These are phyloP conservation scores for Mythimna vitellina DNA, from an alignment of 2,888 invertebrate genomes.

Conservation along the genomic window DNA sequence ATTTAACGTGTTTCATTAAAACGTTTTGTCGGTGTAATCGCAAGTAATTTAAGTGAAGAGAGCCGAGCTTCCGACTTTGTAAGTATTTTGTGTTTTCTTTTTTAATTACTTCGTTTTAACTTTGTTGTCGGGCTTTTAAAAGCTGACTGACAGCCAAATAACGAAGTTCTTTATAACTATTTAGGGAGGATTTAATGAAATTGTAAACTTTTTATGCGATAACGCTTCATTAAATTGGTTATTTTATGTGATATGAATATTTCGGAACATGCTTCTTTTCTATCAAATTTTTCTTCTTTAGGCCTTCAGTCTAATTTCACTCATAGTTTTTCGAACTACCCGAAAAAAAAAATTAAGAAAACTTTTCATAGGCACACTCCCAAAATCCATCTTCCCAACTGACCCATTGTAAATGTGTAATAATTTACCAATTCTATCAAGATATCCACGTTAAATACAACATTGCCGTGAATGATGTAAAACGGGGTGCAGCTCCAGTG, in stretches of 20 bases:
- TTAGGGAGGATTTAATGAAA: slow-evolving; percentile 87
- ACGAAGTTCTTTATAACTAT: slow-evolving; percentile 89
- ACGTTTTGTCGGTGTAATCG: slow-evolving; percentile 91
- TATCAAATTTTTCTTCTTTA: not conserved
- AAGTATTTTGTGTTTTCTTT: slow-evolving; percentile 91
- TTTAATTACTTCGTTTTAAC: slow-evolving; percentile 91
- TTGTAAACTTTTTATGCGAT: slow-evolving; percentile 82
- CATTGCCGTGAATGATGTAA: slow-evolving; percentile 79
- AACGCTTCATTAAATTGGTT: slow-evolving; percentile 76
- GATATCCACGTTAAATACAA: slow-evolving; percentile 73
- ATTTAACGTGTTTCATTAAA: slow-evolving; percentile 90
- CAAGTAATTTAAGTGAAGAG: slow-evolving; percentile 91
- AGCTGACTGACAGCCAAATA: slow-evolving; percentile 90
- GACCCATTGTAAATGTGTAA: slow-evolving; percentile 11
- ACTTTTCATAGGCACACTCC: not conserved
- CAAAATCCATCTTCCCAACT: not conserved
- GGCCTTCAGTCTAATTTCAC: not conserved
- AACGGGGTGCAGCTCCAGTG: slow-evolving; percentile 73
- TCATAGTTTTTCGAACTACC: not conserved
- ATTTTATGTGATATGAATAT: slow-evolving; percentile 65
- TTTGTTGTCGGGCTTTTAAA: slow-evolving; percentile 89
- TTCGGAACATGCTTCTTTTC: not conserved
- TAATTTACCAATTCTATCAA: slow-evolving; percentile 62
- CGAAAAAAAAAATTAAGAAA: too few relatives aligned
- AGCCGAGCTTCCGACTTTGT: slow-evolving; percentile 90